Percentiles rank a stretch among this genome's conserved stretches.
phyloP scores from a whole-genome alignment of 2,888 invertebrate species.

The Dasypogon diadema region DNA sequence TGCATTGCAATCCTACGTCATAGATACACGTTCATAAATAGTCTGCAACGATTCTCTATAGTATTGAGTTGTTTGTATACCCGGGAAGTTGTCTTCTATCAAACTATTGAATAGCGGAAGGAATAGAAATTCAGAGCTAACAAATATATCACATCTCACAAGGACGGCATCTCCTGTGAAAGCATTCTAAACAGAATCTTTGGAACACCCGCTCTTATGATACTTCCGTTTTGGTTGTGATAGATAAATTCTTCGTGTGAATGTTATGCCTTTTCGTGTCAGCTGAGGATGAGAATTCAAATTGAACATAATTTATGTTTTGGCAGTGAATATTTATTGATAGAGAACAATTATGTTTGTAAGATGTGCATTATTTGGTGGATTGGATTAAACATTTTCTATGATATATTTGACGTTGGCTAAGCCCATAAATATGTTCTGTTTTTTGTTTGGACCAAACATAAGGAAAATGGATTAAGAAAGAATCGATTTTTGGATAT shows the following conservation, averaged over 20 bases:
- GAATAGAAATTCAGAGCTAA: conserved; percentile 36
- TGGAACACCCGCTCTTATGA: conserved; percentile 7
- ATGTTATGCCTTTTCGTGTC: conserved; percentile 51
- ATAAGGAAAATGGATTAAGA: no score
- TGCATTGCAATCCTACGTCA: neutral
- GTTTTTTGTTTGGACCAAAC: no score
- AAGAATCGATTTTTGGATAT: no score
- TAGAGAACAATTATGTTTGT: neutral
- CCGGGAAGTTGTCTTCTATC: conserved; percentile 31
- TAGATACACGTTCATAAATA: conserved; percentile 16
- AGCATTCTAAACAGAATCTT: neutral
- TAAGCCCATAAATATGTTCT: no score
- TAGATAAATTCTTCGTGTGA: conserved; percentile 55
- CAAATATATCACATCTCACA: conserved; percentile 38
- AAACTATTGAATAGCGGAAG: conserved; percentile 47
- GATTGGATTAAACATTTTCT: no score
- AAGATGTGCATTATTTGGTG: no score
- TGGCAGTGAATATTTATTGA: conserved; percentile 53
- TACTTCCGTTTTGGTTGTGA: conserved; percentile 42
- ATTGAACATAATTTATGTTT: conserved; percentile 54
- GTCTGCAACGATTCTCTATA: neutral
- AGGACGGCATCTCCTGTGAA: neutral
- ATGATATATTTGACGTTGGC: no score
- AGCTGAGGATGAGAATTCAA: conserved; percentile 53
- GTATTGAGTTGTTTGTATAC: conserved; percentile 41